Base-by-base conservation (phyloP, 2,113 vertebrate genomes). In the Corythaixoides concolor region DNA sequence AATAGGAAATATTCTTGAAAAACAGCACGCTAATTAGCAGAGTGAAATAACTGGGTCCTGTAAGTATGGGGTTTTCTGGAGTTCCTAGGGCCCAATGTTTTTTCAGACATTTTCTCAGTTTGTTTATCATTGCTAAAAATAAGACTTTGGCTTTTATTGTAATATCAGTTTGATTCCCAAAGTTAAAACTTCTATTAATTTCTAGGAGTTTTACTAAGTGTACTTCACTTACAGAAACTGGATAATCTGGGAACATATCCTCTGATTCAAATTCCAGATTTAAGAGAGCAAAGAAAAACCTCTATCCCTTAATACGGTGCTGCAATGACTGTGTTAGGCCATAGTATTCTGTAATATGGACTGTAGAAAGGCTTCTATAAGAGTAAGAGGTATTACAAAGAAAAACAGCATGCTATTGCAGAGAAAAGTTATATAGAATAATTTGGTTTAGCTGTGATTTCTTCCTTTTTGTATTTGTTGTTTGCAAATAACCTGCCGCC, bases 231-330 rank as follows among this genome's bases (percentile, higher is more conserved):
- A 17, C 0, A 3, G 28, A 88, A 87, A 62, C 2, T 18, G 4
- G 12, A 49, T 81, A 56, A 85, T 68, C 52, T 53, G 24, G 8
- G 24, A 82, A 45, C 3, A 7, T 32, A 41, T 13, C 2, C 90
- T 88, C 62, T 39, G 20, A 2, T 70, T 64, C 7, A 88, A 88
- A 63, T 67, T 8, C 2, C 14, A 60, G 15, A 35, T 21, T 30
- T 47, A 26, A 63, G 69, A 0, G 22, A 74, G 24, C 8, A 33
- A 45, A n/a, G 3, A 16, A 68, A 47, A 3, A 1, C 3, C 2
- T 12, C 22, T 30, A 8, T 53, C 19, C 20, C 4, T 63, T 47
- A 45, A 63, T 22, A 16, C 76, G 32, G 1, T 43, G 3, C 69
- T 82, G 5, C 11, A 76, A 50, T 30, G 8, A 35, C 32, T 79